Base-by-base conservation (phyloP, 2,797 vertebrate species). In the Emys orbicularis region DNA sequence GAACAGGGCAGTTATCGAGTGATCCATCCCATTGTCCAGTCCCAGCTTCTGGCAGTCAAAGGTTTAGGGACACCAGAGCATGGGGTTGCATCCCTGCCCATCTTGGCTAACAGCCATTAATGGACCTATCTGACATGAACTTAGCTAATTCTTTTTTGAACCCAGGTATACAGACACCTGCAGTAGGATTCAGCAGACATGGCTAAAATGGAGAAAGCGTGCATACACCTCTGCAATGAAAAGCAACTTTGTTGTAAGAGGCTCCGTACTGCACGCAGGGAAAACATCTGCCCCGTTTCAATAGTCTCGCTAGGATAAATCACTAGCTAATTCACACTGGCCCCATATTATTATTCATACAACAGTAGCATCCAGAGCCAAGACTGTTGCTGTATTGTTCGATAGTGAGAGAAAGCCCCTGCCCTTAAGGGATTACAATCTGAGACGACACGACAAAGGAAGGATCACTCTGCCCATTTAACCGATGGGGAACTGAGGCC, bases 191-290 rank as follows among this genome's bases (percentile, higher is more conserved):
- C 84, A 16, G 57, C 65, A 29, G 57, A 23, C 19, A 3, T 3
- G 25, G 5, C 5, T 10, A 21, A 2, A 9, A 19, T 0, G 11
- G 29, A 21, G 18, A 4, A 7, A 27, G 9, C 29, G 59, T 10
- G 34, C 13, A 10, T 37, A 21, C 25, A 1, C 2, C 6, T 31
- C 52, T 23, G 11, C 2, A 0, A 34, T 0, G 2, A 44, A 9
- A 5, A 57, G 15, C 52, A 5, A 52, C 5, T 81, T 8, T 13
- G 65, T 77, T 81, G 8, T 2, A 0, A 5, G 76, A 21, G 29
- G 23, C 3, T 54, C 54, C 50, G 6, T 1, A 1, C 29, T 1
- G 3, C 3, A 0, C 50, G 15, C 3, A 19, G 19, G 49, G 50
- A 80, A 49, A 52, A 12, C 10, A 53, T 21, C 49, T 23, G 19